A percentile compares a stretch with the other conserved stretches of the same genome.
Conservation (phyloP, 2,888 invertebrate genomes). For the Cantharis nigra region DNA sequence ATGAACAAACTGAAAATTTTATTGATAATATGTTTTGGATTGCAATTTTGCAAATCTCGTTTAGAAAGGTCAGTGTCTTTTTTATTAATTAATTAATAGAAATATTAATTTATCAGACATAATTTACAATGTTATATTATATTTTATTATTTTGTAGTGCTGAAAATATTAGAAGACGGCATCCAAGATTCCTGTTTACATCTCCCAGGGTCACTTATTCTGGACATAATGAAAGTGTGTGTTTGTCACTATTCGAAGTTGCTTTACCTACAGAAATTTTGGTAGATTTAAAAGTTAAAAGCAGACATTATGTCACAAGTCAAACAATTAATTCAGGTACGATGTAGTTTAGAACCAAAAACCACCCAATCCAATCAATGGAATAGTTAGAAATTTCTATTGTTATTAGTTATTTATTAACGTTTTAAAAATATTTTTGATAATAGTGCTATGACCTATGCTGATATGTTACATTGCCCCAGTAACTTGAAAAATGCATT, state of each 20-base stretch:
- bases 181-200: constrained; percentile 48
- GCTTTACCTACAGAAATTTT: constrained; percentile 40
- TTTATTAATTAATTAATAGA: not conserved
- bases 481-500: constrained; percentile 21
- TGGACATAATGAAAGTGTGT: constrained; percentile 50
- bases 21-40: not conserved
- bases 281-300: constrained; percentile 49
- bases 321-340: constrained; percentile 48
- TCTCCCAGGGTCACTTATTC: constrained; percentile 48
- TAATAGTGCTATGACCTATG: constrained; percentile 17
- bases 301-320: constrained; percentile 43
- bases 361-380: not conserved
- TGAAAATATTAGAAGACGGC: constrained; percentile 28
- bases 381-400: not conserved
- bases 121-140: not conserved
- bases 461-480: constrained; percentile 11
- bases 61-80: constrained; percentile 19
- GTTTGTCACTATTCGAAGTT: constrained; percentile 47
- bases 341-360: not conserved
- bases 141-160: constrained; percentile 2
- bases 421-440: not conserved
- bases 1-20: not conserved
- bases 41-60: not conserved
- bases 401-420: not conserved
- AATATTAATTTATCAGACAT: not conserved